Evolutionary conservation across 2,113 vertebrate genomes (phyloP), one percentile per base, ranked within the genome.

Genomic region (Corydoras maculifer): DNA sequence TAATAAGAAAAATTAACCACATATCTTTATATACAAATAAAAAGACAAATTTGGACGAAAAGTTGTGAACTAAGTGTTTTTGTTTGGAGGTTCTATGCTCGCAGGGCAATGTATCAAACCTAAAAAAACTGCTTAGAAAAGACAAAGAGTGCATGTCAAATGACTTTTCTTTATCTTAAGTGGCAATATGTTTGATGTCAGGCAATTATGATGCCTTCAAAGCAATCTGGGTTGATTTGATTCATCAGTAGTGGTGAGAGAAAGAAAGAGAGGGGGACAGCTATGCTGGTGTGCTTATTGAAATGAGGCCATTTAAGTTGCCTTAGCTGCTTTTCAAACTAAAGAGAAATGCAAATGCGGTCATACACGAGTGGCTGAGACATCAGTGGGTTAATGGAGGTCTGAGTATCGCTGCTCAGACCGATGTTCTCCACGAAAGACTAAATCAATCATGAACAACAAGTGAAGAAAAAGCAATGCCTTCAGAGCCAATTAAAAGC

Each of bases 151-250:
- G 68, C 61, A 65, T 3, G 75, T 66, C 81, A 83, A 82, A 84
- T 86, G 84, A 87, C 85, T 79, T 84, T 79, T 78, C 84, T 87
- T 82, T 79, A 81, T 72, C 65, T 85, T 90, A 88, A 89, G 86
- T 87, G 86, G 75, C 62, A 77, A 82, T 83, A 86, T 86, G 84
- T 89, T 87, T 86, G 85, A 88, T 87, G 84, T 86, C 80, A 82
- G 78, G 84, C 86, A 89, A 88, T 88, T 87, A 87, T 70, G 74
- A 79, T 80, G 82, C 83, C 86, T 80, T 89, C 81, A 79, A 81
- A 84, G 79, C 86, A 81, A 86, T 87, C 82, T 86, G 82, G 83
- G 80, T 82, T 77, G 78, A 83, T 83, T 86, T 82, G 82, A 89
- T 86, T 87, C 84, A 88, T 87, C 84, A 75, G 58, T 69, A 43